Conservation (phyloP, 2,797 vertebrate species). For the Thalassophryne amazonica region DNA sequence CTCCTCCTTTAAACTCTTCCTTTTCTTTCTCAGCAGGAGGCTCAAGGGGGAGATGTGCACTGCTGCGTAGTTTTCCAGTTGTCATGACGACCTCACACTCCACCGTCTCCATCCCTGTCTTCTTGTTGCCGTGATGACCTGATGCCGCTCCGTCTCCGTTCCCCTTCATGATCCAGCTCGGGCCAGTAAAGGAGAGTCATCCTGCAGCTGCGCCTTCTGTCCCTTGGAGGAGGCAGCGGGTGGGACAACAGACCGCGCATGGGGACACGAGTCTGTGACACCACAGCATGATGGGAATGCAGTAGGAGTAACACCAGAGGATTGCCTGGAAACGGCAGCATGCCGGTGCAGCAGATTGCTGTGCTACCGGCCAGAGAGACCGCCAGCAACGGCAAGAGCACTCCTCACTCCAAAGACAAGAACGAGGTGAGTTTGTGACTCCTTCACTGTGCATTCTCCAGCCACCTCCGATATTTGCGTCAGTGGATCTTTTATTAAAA, state of each 20-base stretch:
- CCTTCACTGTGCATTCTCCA: neutral
- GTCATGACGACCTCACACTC: constrained; percentile 67
- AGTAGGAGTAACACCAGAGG: constrained; percentile 42
- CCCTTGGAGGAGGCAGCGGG: constrained; percentile 1
- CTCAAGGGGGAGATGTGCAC: constrained; percentile 4
- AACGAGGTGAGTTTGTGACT: constrained; percentile 70
- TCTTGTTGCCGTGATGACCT: constrained; percentile 67
- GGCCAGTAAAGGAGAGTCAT: constrained; percentile 10
- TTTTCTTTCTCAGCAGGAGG: constrained; percentile 35
- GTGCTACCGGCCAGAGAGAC: constrained; percentile 88
- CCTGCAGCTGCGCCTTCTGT: neutral
- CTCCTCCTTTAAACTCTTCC: constrained; percentile 38
- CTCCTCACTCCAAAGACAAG: constrained; percentile 87
- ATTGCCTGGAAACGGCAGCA: constrained; percentile 75
- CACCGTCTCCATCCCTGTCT: constrained; percentile 52
- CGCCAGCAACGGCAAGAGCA: constrained; percentile 79
- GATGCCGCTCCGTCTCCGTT: constrained; percentile 43
- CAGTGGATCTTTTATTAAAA: too few relatives aligned
- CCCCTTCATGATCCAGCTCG: constrained; percentile 33
- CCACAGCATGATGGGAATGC: constrained; percentile 24
- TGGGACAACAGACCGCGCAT: constrained; percentile 12
- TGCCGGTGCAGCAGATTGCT: constrained; percentile 94
- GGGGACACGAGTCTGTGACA: constrained; percentile 4
- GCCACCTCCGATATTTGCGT: too few relatives aligned
- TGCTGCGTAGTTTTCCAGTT: constrained; percentile 57